phyloP scores from a whole-genome alignment of 2,113 vertebrate species.

The Podarcis cretensis region DNA sequence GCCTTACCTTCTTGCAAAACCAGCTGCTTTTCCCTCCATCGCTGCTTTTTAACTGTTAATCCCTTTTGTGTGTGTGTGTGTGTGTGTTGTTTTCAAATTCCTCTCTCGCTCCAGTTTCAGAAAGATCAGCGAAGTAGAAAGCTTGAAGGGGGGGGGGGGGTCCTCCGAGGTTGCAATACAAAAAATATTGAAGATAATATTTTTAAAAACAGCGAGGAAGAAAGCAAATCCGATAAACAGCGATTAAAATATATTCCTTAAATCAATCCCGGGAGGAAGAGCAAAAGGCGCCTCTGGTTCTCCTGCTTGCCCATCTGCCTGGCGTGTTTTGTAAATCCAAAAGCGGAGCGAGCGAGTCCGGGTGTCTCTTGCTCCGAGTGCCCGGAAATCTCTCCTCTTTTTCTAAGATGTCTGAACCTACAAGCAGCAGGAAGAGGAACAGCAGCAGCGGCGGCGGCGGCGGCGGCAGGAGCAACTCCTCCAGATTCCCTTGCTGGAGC shows the following conservation, averaged over 20 bases:
- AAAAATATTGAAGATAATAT: too few species aligned
- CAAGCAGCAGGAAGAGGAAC: background rate
- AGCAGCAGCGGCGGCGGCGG: background rate
- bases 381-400: conserved; percentile 2
- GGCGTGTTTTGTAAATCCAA: background rate
- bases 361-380: background rate
- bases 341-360: background rate
- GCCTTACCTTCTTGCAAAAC: background rate
- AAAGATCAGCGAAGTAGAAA: background rate
- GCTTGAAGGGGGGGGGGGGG: too few species aligned
- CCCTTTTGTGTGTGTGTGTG: background rate
- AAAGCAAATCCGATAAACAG: background rate
- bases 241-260: background rate
- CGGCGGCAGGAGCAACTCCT: background rate
- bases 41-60: background rate
- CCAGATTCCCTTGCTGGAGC: background rate
- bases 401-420: conserved; percentile 19
- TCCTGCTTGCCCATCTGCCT: background rate
- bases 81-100: background rate
- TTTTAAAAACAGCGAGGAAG: background rate
- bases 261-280: background rate
- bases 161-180: background rate
- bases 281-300: background rate
- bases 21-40: background rate
- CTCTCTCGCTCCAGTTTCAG: too few species aligned